phyloP scores from a whole-genome alignment of 2,113 vertebrate genomes.

The Cisticola juncidis region DNA sequence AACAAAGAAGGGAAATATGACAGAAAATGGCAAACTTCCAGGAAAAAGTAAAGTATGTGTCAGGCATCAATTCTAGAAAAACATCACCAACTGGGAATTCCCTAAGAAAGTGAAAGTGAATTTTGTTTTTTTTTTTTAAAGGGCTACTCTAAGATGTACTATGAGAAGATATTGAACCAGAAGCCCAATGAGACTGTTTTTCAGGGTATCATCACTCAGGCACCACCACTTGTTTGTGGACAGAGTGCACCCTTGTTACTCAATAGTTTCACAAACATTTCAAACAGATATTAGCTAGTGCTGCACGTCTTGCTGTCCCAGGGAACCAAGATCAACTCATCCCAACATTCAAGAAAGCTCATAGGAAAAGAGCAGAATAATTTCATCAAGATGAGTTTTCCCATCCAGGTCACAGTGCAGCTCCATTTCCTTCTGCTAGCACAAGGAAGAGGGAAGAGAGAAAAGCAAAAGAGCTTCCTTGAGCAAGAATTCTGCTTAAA shows the following conservation, averaged over 20 bases:
- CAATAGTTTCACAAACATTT: not conserved
- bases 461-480: not conserved
- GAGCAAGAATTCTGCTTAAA: not conserved
- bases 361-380: not conserved
- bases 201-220: not conserved
- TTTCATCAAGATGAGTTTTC: not conserved
- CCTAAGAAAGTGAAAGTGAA: not conserved
- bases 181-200: not conserved
- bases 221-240: not conserved
- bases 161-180: not conserved
- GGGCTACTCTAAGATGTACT: not conserved
- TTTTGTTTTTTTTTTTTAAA: not conserved
- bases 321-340: not conserved
- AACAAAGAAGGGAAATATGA: not conserved
- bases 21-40: not conserved
- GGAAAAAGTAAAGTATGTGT: not conserved
- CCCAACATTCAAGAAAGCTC: not conserved
- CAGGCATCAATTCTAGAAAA: not conserved
- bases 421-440: not conserved
- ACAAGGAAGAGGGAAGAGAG: not conserved
- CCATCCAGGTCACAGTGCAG: not conserved
- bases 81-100: not conserved
- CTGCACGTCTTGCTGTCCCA: not conserved
- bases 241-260: not conserved
- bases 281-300: accelerated